Evolutionary conservation across 2,888 invertebrate species (phyloP), one percentile per base, ranked within the genome.

Genomic region (Clepsis dumicolana): DNA sequence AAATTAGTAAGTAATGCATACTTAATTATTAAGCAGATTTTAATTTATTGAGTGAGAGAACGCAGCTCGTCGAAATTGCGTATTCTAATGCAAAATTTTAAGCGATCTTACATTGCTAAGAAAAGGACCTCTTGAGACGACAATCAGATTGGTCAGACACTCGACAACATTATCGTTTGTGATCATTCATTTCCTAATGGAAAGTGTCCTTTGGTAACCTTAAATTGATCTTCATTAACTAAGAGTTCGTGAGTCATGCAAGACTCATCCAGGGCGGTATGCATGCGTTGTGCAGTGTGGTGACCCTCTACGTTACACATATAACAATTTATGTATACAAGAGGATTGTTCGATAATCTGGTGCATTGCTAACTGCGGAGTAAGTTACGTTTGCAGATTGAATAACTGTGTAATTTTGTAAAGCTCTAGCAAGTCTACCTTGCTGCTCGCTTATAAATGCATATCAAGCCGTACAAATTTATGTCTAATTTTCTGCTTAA

Each of bases 351-450:
- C 18, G 61, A 54, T 66, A 54, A 54, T 24, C 16, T 5, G 32
- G 14, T 65, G 53, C 60, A 61, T 65, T 24, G 41, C 24, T 41
- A 12, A 52, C 52, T 60, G 38, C 52, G 29, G 24, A 60, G 18
- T 8, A 14, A 60, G 44, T 61, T 60, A 54, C 24, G 16, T 48
- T 35, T 5, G 48, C 32, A 3, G 18, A 57, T 57, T 56, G 10
- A 64, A 64, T 41, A 41, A 53, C 7, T 24, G 4, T 24, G 10
- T 18, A 48, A 21, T 21, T 48, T 41, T 41, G 16, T 5, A 5
- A 41, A 16, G n/a, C n/a, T n/a, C n/a, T n/a, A n/a, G n/a, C n/a
- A n/a, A n/a, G n/a, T n/a, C n/a, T n/a, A n/a, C n/a, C n/a, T n/a
- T n/a, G n/a, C n/a, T n/a, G 29, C 29, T 29, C 29, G 29, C 3